phyloP scores from a whole-genome alignment of 2,888 invertebrate genomes.

The Idaea biselata region DNA sequence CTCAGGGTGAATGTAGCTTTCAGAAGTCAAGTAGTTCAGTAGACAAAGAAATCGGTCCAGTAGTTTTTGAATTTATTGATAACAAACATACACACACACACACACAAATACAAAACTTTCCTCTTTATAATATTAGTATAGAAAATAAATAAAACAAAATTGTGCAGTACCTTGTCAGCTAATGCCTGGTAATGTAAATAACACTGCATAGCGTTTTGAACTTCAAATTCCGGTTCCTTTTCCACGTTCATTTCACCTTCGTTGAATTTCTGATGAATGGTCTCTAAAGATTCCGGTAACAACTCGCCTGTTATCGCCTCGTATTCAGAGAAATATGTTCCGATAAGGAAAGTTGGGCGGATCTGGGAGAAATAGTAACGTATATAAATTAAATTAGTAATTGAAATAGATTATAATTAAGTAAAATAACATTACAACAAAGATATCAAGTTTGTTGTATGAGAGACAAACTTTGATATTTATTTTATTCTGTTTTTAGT shows the following conservation, averaged over 20 bases:
- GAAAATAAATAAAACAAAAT: background rate
- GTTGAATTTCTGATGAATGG: conserved; percentile 42
- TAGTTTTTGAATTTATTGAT: background rate
- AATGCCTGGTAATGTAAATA: conserved; percentile 76
- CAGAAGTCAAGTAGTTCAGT: no score
- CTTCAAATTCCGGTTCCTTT: conserved; percentile 48
- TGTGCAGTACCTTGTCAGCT: conserved; percentile 83
- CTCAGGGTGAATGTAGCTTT: no score
- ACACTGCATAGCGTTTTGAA: conserved; percentile 75
- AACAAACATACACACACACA: conserved; percentile 1
- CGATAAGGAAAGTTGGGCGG: conserved; percentile 77
- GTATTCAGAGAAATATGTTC: conserved; percentile 57
- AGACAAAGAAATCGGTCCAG: conserved; percentile 2
- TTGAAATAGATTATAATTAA: no score
- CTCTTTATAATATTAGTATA: background rate
- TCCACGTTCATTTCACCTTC: conserved; percentile 47
- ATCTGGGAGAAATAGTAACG: conserved; percentile 49
- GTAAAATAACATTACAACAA: no score
- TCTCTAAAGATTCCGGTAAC: conserved; percentile 39
- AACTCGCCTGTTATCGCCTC: conserved; percentile 68
- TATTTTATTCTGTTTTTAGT: no score
- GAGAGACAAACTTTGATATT: no score
- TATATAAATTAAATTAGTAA: no score
- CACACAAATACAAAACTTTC: no score
- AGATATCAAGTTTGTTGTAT: no score